Evolutionary conservation across 2,797 vertebrate genomes (phyloP).

Genomic region (Tenualosa thibaudeaui): DNA sequence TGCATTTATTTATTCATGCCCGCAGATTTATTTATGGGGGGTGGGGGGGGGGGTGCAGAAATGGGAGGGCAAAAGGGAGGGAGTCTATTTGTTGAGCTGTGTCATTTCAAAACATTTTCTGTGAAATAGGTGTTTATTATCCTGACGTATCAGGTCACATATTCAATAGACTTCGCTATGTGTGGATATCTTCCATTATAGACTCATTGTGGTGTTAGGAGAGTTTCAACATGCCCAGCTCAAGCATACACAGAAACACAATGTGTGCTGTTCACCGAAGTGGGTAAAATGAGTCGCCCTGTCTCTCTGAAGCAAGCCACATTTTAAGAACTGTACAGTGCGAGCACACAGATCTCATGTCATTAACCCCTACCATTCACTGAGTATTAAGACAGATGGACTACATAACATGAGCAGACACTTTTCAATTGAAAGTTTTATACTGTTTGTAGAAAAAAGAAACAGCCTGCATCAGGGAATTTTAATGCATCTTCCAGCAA

Average conservation of each 20-base stretch:
- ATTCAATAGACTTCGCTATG: neutral
- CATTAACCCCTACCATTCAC: neutral
- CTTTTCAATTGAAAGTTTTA: neutral
- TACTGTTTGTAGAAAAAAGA: neutral
- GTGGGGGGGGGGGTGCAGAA: neutral
- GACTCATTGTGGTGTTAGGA: neutral
- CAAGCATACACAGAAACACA: neutral
- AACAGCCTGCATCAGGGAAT: neutral
- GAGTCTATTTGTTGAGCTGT: neutral
- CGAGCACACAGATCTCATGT: neutral
- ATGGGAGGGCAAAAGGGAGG: neutral
- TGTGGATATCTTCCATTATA: neutral
- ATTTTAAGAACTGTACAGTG: neutral
- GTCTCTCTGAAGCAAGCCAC: neutral
- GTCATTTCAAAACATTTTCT: neutral
- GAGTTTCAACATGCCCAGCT: neutral
- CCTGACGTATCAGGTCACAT: neutral
- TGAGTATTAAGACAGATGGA: neutral
- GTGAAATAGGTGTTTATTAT: neutral
- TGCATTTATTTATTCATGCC: constrained; percentile 2
- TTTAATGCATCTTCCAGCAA: neutral
- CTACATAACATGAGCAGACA: neutral
- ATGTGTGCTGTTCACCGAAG: neutral
- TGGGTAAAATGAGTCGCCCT: neutral
- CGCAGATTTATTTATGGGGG: neutral